Base-by-base conservation (phyloP, 2,113 vertebrate species). In the Etheostoma spectabile region DNA sequence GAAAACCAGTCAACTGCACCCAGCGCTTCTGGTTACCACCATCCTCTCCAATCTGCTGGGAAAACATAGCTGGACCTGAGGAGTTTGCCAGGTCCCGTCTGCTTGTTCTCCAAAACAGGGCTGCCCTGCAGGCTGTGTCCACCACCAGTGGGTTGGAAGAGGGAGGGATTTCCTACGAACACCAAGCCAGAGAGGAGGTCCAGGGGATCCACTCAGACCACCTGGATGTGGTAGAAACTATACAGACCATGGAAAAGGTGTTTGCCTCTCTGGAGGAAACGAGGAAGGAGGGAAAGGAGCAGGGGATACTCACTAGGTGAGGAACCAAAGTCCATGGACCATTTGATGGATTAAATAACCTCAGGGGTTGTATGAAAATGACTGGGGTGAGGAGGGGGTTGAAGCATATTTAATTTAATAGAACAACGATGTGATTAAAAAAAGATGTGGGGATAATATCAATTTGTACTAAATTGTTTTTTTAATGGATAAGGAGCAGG, bases 1-100 rank as follows among this genome's bases (percentile, higher is more conserved):
- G 64, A 19, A 80, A 82, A 38, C 80, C 87, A 0, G 89, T 87
- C 24, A 96, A 96, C 92, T 96, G 95, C 82, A 93, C 88, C 15
- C 95, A 95, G 74, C 93, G 89, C 48, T 95, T 95, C 88, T 94
- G 91, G 94, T 79, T 96, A 35, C 95, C 95, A 1, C 88, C 94
- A 0, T 87, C 93, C 64, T 75, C 91, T 33, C 70, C 85, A 0
- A 77, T 92, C 74, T 96, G 95, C 77, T 93, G 95, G 95, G 94
- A 94, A 21, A 88, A 94, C 82, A 79, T 94, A 8, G 95, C 87
- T 1, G 92, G 83, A 0, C 93, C 94, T 0, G 85, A 95, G 73
- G 95, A 96, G 84, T 95, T 96, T 24, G 91, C 93, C 77, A 82
- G 59, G 38, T 94, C 93, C 18, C 94, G 95, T 16, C 84, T 95